phyloP scores from a whole-genome alignment of 2,113 vertebrate genomes.

The Gymnocephalus cernua region DNA sequence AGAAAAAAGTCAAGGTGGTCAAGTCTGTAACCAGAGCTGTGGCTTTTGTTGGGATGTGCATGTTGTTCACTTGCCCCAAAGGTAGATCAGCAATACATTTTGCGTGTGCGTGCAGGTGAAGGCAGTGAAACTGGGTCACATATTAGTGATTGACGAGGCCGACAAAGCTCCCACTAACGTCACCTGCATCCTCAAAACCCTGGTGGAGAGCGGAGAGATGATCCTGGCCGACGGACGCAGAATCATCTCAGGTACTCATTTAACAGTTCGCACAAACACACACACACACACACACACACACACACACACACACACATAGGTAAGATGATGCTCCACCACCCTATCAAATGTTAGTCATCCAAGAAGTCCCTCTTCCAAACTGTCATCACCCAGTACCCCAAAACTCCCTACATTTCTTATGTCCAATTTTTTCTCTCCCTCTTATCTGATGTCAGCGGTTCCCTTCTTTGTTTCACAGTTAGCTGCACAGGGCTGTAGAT shows the following conservation, averaged over 20 bases:
- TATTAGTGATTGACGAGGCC: slow-evolving; percentile 96
- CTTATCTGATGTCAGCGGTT: too few species aligned
- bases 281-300: background rate
- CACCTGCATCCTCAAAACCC: slow-evolving; percentile 96
- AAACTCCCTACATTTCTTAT: too few species aligned
- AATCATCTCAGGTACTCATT: slow-evolving; percentile 89
- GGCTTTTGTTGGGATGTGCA: background rate
- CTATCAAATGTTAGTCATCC: too few species aligned
- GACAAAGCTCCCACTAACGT: slow-evolving; percentile 99
- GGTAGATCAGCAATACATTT: background rate
- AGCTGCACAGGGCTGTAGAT: too few species aligned
- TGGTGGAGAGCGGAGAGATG: slow-evolving; percentile 98
- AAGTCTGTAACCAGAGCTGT: background rate
- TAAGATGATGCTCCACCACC: too few species aligned
- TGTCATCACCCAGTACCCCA: too few species aligned
- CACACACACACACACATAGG: background rate
- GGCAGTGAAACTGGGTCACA: slow-evolving; percentile 92
- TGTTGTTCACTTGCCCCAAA: background rate
- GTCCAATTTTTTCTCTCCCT: too few species aligned
- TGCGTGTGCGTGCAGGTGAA: slow-evolving; percentile 88
- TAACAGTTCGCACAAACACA: background rate
- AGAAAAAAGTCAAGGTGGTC: too few species aligned
- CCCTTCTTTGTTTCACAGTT: too few species aligned
- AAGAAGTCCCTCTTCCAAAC: too few species aligned
- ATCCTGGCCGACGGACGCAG: slow-evolving; percentile 95